These are phyloP conservation scores for Eudasyphora cyanicolor DNA, from an alignment of 2,888 invertebrate genomes.

Conservation along the genomic window DNA sequence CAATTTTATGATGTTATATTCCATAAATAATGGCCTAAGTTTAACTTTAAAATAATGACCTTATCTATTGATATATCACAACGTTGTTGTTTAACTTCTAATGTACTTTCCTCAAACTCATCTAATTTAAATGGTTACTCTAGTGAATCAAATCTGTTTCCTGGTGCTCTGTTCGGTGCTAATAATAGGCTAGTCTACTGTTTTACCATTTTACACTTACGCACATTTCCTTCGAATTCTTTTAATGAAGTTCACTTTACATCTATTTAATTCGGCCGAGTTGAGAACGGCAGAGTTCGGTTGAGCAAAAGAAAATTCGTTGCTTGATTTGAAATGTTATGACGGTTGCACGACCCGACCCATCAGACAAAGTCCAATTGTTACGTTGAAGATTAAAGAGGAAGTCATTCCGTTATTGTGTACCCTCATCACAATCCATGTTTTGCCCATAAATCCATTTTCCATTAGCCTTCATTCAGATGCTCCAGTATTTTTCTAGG, in stretches of 20 bases:
- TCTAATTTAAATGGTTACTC: no score
- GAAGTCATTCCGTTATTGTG: slow-evolving; percentile 31
- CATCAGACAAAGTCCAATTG: slow-evolving; percentile 33
- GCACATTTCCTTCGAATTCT: slow-evolving; percentile 10
- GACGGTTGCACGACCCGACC: background rate
- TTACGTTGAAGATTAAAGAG: slow-evolving; percentile 25
- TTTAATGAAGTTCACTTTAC: slow-evolving; percentile 36
- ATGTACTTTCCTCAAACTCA: no score
- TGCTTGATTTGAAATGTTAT: slow-evolving; percentile 15
- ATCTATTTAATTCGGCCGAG: background rate
- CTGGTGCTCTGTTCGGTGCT: no score
- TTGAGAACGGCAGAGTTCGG: background rate
- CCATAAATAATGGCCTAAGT: no score
- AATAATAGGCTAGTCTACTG: background rate
- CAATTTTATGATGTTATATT: no score
- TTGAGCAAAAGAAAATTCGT: background rate
- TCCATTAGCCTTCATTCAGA: slow-evolving; percentile 40
- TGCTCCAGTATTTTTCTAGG: background rate
- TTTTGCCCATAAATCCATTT: slow-evolving; percentile 46
- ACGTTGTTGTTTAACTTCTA: no score
- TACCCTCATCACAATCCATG: slow-evolving; percentile 48
- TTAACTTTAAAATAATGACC: no score
- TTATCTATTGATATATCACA: no score
- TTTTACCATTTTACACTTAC: slow-evolving; percentile 16
- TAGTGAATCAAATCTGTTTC: no score